phyloP scores from a whole-genome alignment of 2,797 vertebrate species.

The Epinephelus awoara region DNA sequence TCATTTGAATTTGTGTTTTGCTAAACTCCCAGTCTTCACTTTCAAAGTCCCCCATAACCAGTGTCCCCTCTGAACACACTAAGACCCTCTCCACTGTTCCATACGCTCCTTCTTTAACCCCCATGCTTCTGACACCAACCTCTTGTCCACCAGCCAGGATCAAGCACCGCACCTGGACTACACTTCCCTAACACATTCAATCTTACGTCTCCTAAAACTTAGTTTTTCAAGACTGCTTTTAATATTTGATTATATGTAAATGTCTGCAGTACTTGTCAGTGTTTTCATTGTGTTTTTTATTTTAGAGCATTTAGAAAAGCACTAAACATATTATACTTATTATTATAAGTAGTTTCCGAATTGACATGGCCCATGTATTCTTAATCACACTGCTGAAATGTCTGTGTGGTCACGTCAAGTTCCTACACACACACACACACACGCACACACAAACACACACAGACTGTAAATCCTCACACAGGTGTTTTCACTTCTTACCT shows the following conservation, averaged over 20 bases:
- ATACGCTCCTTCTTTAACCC: neutral
- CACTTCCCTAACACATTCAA: neutral
- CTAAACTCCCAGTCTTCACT: neutral
- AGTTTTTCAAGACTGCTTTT: neutral
- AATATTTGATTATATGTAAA: no score
- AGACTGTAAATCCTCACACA: no score
- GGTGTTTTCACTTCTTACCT: no score
- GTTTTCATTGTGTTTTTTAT: no score
- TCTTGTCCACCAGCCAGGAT: neutral
- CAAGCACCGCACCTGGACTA: no score
- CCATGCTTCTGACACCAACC: neutral
- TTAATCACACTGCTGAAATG: no score
- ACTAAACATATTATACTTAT: neutral
- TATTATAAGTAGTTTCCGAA: neutral
- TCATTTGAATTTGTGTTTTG: conserved; percentile 42
- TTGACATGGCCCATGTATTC: neutral
- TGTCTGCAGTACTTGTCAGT: no score
- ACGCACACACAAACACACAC: no score
- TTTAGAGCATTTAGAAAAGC: no score
- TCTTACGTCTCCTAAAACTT: neutral
- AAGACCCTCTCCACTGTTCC: neutral
- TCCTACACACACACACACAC: no score
- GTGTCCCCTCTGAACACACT: neutral
- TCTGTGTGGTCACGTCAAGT: no score
- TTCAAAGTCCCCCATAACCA: neutral